Evolutionary conservation across 2,888 invertebrate genomes (phyloP).

Genomic region (Microplitis deprimator): DNA sequence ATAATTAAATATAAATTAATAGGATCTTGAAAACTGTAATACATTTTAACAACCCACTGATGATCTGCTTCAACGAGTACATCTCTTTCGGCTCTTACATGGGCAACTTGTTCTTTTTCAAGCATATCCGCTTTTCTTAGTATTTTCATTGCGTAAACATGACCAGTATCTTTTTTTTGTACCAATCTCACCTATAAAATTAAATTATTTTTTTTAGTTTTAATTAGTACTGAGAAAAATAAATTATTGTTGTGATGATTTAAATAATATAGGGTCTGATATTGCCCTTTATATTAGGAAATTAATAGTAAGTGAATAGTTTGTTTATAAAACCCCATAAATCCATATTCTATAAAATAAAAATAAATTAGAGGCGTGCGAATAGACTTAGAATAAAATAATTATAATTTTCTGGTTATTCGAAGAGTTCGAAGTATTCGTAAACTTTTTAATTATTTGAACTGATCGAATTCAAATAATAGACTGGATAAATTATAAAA

Average conservation of each 20-base stretch:
- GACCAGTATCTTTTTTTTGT: constrained; percentile 99
- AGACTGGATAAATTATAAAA: too few species aligned
- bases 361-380: too few species aligned
- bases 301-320: too few species aligned
- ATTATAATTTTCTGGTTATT: too few species aligned
- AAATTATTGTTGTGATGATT: not conserved
- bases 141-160: constrained; percentile 99
- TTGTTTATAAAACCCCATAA: too few species aligned
- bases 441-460: too few species aligned
- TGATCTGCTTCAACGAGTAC: constrained; percentile 99
- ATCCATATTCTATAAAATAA: too few species aligned
- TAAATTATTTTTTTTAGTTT: not conserved
- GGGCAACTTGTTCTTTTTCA: constrained; percentile 98
- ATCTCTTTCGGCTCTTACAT: constrained; percentile 98
- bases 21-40: constrained; percentile 99
- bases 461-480: too few species aligned
- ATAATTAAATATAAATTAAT: constrained; percentile 99
- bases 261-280: too few species aligned
- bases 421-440: too few species aligned
- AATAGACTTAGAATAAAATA: too few species aligned
- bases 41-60: constrained; percentile 99
- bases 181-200: constrained; percentile 87
- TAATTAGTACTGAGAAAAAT: not conserved
- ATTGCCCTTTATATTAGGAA: too few species aligned
- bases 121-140: constrained; percentile 98